Evolutionary conservation across 2,888 invertebrate genomes (phyloP).

Genomic region (Caenorhabditis sulstoni): DNA sequence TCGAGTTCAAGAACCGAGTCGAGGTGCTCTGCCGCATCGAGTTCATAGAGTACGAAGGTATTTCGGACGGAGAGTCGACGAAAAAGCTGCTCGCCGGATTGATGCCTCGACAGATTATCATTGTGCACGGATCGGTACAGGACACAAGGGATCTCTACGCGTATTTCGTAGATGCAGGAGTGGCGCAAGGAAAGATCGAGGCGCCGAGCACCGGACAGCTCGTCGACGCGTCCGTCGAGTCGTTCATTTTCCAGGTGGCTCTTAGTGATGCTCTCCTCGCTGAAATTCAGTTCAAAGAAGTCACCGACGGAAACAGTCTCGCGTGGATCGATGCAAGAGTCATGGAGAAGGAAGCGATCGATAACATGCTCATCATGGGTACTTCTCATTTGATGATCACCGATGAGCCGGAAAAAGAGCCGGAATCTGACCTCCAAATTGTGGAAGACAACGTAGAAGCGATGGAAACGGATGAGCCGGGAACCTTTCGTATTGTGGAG

Average conservation of each 20-base stretch:
- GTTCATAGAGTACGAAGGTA: conserved; percentile 97
- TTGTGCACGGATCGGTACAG: conserved; percentile 87
- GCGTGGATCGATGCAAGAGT: conserved; percentile 87
- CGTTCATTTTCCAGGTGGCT: conserved; percentile 94
- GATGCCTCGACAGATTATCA: conserved; percentile 83
- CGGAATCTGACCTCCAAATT: conserved; percentile 14
- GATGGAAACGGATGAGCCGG: background rate
- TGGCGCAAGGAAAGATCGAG: conserved; percentile 84
- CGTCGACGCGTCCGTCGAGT: conserved; percentile 96
- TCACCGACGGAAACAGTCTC: conserved; percentile 90
- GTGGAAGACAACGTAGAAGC: conserved; percentile 3
- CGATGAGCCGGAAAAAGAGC: conserved; percentile 33
- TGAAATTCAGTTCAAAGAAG: conserved; percentile 55
- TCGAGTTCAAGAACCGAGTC: conserved; percentile 72
- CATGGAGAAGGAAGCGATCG: conserved; percentile 65
- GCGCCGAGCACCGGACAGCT: conserved; percentile 87
- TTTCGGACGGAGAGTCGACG: conserved; percentile 85
- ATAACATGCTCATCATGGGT: conserved; percentile 31
- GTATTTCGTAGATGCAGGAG: conserved; percentile 70
- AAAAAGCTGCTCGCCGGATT: conserved; percentile 85
- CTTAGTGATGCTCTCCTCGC: conserved; percentile 70
- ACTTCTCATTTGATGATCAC: conserved; percentile 17
- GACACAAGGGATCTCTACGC: conserved; percentile 86
- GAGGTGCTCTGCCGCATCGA: conserved; percentile 79
- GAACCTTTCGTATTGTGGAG: background rate